Evolutionary conservation across 2,797 vertebrate species (phyloP), one percentile per base, ranked within the genome.

Genomic region (Myotis myotis): DNA sequence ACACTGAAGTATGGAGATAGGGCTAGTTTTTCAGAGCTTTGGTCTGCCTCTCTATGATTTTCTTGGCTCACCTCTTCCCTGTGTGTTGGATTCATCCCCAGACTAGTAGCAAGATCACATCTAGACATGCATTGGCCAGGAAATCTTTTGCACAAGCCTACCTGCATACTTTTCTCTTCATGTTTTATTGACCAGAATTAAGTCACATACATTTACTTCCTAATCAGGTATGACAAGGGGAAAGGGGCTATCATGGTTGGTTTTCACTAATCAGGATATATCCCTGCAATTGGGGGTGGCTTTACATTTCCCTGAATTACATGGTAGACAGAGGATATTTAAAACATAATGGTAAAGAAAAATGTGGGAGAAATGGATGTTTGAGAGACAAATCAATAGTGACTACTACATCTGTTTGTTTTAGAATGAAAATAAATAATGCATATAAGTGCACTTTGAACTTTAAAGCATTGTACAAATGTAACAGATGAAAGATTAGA

Each of bases 361-460:
- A 95, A 62, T 83, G 62, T 91, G 83, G 51, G 33, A 44, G 79
- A 94, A 93, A 64, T 87, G 68, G 49, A 82, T 78, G 64, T 92
- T 71, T 92, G 68, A 96, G 83, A 83, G 49, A 64, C 87, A 87
- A 87, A 82, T 95, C 91, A 93, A 1, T 92, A 94, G 89, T 95
- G 84, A 76, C 84, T 57, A 55, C 74, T 95, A 5, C 60, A 53
- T 93, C 55, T 95, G 3, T 72, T 91, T 93, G 51, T 94, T 96
- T 96, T 94, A 95, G 89, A 95, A 22, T 94, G 87, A 95, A 95
- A 94, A 93, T 97, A 94, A 96, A 81, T 96, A 94, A 95, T 95
- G 89, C 82, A 85, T 87, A 25, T 25, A 75, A 84, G 41, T 96
- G 33, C 41, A 82, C 81, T 96, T 94, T 97, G 95, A 97, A 95